Evolutionary conservation across 2,113 vertebrate species (phyloP).

Genomic region (Rhinopomastus cyanomelas): DNA sequence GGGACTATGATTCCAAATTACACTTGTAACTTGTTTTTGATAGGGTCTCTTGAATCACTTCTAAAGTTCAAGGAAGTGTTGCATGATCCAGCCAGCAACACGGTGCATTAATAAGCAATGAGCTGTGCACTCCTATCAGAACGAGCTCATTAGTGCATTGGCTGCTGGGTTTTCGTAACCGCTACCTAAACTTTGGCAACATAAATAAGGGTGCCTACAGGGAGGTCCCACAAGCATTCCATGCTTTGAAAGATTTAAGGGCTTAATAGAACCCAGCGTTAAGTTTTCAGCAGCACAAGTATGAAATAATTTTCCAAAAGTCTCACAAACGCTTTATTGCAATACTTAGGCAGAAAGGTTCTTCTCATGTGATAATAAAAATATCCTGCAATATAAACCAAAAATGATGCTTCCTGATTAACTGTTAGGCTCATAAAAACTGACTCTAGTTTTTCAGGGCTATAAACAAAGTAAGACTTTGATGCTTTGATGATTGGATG

Average conservation of each 20-base stretch:
- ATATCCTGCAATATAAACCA: not conserved
- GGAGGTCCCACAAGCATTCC: constrained; percentile 33
- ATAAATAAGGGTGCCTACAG: constrained; percentile 45
- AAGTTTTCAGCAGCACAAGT: constrained; percentile 8
- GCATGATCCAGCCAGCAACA: constrained; percentile 47
- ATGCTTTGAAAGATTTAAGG: constrained; percentile 43
- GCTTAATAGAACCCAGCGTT: not conserved
- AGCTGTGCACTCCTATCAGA: constrained; percentile 59
- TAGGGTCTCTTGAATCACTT: constrained; percentile 36
- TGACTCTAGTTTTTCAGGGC: not conserved
- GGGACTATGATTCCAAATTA: not conserved
- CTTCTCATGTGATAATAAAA: not conserved
- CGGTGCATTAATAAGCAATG: constrained; percentile 50
- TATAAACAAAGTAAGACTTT: constrained; percentile 18
- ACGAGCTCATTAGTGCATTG: constrained; percentile 60
- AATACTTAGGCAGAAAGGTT: constrained; percentile 1
- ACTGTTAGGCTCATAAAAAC: constrained; percentile 4
- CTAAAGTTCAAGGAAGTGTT: constrained; percentile 47
- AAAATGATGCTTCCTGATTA: not conserved
- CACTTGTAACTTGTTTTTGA: constrained; percentile 18
- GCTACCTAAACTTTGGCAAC: constrained; percentile 47
- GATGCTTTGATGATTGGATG: not conserved
- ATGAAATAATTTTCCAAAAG: constrained; percentile 6
- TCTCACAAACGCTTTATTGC: constrained; percentile 39
- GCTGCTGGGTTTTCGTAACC: constrained; percentile 50